phyloP scores from a whole-genome alignment of 2,888 invertebrate genomes.

The Schizotus pectinicornis region DNA sequence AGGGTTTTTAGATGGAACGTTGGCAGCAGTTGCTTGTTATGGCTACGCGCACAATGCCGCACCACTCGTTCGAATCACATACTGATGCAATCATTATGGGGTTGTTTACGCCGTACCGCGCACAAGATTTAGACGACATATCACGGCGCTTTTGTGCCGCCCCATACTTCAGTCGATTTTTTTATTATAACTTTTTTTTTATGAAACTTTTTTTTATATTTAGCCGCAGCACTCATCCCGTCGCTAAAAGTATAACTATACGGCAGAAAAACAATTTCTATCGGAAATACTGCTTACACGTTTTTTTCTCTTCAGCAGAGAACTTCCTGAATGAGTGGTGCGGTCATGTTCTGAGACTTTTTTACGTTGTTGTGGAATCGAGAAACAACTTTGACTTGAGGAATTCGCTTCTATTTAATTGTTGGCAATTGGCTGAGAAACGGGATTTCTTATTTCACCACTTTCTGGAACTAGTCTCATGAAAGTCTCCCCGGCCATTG shows the following conservation, averaged over 20 bases:
- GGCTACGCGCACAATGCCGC: constrained; percentile 27
- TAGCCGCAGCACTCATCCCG: not conserved
- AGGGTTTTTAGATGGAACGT: constrained; percentile 29
- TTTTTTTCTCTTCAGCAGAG: too few relatives aligned
- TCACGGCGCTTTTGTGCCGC: constrained; percentile 16
- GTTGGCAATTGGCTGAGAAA: too few relatives aligned
- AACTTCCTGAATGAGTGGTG: too few relatives aligned
- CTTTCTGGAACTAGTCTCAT: too few relatives aligned
- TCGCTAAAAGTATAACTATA: not conserved
- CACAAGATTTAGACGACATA: constrained; percentile 29
- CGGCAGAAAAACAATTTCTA: not conserved
- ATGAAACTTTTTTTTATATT: not conserved
- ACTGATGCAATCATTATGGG: constrained; percentile 30
- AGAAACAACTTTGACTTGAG: too few relatives aligned
- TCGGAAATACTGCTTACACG: not conserved
- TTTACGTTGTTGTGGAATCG: too few relatives aligned
- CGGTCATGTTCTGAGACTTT: too few relatives aligned
- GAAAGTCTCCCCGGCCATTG: too few relatives aligned
- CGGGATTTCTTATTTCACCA: too few relatives aligned
- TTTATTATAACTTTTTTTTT: constrained; percentile 4
- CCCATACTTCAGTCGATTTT: constrained; percentile 14
- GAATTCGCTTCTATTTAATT: too few relatives aligned
- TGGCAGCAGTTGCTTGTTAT: constrained; percentile 32
- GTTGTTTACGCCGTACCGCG: constrained; percentile 31
- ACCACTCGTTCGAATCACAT: constrained; percentile 26